A percentile compares a stretch with the other conserved stretches of the same genome.
Evolutionary conservation across 2,888 invertebrate genomes (phyloP).

Genomic region (Creontiades dilutus): DNA sequence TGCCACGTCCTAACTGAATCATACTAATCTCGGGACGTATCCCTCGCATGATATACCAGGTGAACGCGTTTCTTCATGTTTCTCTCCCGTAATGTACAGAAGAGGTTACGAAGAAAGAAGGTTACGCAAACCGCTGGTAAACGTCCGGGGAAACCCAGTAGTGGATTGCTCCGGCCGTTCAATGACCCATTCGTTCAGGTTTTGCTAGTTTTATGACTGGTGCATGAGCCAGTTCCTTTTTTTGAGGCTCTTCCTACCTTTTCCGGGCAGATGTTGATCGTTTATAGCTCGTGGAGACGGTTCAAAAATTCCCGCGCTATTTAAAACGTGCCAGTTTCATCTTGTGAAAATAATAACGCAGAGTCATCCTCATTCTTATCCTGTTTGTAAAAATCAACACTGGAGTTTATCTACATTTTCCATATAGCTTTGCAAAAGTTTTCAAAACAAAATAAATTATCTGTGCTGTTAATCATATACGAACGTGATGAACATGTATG

Average conservation of each 20-base stretch:
- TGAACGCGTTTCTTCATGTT: not conserved
- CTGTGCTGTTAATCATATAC: too few species aligned
- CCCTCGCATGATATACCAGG: not conserved
- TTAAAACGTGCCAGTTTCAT: not conserved
- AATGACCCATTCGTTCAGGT: constrained; percentile 12
- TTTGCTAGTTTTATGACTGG: constrained; percentile 42
- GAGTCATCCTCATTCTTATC: not conserved
- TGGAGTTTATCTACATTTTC: too few species aligned
- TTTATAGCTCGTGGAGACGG: constrained; percentile 27
- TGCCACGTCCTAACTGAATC: constrained; percentile 16
- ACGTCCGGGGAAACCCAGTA: not conserved
- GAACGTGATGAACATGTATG: too few species aligned
- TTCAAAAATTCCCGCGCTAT: not conserved
- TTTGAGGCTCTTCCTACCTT: constrained; percentile 17
- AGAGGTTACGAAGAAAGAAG: not conserved
- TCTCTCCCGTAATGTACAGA: constrained; percentile 2
- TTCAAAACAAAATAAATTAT: too few species aligned
- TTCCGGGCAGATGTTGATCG: constrained; percentile 24
- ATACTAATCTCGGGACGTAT: constrained; percentile 12
- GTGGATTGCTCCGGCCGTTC: constrained; percentile 14
- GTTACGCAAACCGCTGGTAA: constrained; percentile 27
- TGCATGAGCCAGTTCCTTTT: constrained; percentile 33
- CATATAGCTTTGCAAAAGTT: too few species aligned
- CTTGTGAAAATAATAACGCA: not conserved
- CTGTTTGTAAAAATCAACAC: too few species aligned